A percentile compares a stretch with the other conserved stretches of the same genome.
phyloP scores from a whole-genome alignment of 2,888 invertebrate species.

The Deilephila elpenor region DNA sequence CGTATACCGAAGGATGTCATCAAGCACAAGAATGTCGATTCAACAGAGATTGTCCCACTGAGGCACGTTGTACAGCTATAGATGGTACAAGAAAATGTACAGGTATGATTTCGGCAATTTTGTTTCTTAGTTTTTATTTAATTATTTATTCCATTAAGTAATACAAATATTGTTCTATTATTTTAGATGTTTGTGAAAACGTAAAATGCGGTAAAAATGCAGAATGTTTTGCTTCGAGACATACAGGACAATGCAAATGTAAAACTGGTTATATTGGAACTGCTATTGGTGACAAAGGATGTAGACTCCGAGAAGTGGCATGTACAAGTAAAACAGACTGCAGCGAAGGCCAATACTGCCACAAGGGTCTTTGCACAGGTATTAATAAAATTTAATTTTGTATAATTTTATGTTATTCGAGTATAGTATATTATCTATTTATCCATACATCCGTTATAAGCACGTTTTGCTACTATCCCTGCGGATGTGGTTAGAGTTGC shows the following conservation, averaged over 20 bases:
- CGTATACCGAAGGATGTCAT: constrained; percentile 92
- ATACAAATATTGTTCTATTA: constrained; percentile 9
- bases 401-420: background rate
- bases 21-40: constrained; percentile 92
- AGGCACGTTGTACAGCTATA: constrained; percentile 90
- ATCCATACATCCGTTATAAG: too few species aligned
- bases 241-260: constrained; percentile 91
- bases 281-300: constrained; percentile 89
- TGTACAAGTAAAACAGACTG: constrained; percentile 91
- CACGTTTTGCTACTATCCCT: too few species aligned
- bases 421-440: too few species aligned
- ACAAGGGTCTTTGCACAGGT: constrained; percentile 92
- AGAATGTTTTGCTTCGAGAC: constrained; percentile 91
- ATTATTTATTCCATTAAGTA: too few species aligned
- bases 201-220: constrained; percentile 92
- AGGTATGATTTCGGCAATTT: constrained; percentile 63
- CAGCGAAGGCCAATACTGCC: constrained; percentile 91
- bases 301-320: constrained; percentile 89
- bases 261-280: constrained; percentile 91
- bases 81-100: constrained; percentile 92
- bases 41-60: constrained; percentile 91
- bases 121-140: background rate
- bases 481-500: too few species aligned
- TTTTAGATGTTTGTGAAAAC: constrained; percentile 90
- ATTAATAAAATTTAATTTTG: constrained; percentile 41